Conservation (phyloP, 2,797 vertebrate species). For the Scomberomorus guttatus region DNA sequence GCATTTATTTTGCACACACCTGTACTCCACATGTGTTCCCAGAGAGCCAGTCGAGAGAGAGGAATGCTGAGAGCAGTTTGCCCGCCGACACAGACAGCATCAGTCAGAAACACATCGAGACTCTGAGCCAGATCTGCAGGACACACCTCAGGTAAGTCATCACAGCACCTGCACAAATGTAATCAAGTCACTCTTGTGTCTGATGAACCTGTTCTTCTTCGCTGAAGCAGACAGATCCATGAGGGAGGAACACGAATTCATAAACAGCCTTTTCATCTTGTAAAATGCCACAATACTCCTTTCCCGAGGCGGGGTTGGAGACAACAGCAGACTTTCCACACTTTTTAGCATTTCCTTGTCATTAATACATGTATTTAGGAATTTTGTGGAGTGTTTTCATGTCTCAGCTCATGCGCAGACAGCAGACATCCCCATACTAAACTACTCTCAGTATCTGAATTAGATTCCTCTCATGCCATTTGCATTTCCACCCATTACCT, state of each 20-base stretch:
- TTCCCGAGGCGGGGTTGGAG: background rate
- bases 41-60: conserved; percentile 91
- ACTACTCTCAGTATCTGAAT: background rate
- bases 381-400: background rate
- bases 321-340: background rate
- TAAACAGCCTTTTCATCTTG: background rate
- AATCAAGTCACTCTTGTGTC: background rate
- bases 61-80: conserved; percentile 52
- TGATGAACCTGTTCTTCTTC: background rate
- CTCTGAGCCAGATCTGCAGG: conserved; percentile 90
- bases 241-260: background rate
- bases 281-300: background rate
- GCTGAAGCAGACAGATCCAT: background rate
- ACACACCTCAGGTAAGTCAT: conserved; percentile 91
- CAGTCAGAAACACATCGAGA: conserved; percentile 88
- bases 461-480: conserved; percentile 8
- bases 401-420: background rate
- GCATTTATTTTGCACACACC: background rate
- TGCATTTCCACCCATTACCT: conserved; percentile 3
- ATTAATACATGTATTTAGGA: background rate
- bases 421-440: background rate
- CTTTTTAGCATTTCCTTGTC: background rate
- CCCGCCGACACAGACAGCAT: conserved; percentile 75
- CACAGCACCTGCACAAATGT: background rate
- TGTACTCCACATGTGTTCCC: conserved; percentile 49